phyloP scores from a whole-genome alignment of 2,888 invertebrate genomes.

The Furcula furcula region DNA sequence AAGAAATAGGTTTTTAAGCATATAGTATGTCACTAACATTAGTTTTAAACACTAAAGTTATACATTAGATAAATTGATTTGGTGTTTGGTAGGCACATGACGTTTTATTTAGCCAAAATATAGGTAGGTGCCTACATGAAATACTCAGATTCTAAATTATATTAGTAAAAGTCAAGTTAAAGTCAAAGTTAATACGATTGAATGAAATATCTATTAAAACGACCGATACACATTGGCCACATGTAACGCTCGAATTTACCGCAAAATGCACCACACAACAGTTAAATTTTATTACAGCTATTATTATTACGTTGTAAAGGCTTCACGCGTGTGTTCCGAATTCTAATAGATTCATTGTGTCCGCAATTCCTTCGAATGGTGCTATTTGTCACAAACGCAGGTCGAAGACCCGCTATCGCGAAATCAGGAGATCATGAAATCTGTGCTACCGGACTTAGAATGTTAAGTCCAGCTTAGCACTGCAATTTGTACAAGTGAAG shows the following conservation, averaged over 20 bases:
- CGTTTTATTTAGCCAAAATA: no score
- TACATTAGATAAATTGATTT: no score
- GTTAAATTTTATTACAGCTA: slow-evolving; percentile 50
- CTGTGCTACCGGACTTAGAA: slow-evolving; percentile 34
- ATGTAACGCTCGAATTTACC: slow-evolving; percentile 16
- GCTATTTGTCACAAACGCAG: slow-evolving; percentile 42
- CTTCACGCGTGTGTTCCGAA: slow-evolving; percentile 47
- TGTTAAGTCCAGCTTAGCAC: slow-evolving; percentile 20
- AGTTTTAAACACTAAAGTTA: no score
- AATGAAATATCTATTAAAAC: no score
- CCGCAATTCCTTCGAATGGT: slow-evolving; percentile 38
- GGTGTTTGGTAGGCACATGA: no score
- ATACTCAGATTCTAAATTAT: no score
- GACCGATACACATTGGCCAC: slow-evolving; percentile 10
- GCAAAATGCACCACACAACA: slow-evolving; percentile 33
- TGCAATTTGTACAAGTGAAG: no score
- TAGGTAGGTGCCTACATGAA: no score
- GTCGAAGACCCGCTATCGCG: slow-evolving; percentile 25
- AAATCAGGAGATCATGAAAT: slow-evolving; percentile 21
- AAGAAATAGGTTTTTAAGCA: no score
- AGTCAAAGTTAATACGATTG: no score
- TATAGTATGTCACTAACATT: no score
- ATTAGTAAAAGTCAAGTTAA: no score
- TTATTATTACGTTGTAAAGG: slow-evolving; percentile 36
- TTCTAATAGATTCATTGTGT: slow-evolving; percentile 67